Conservation (phyloP, 2,113 vertebrate species). For the Lepisosteus oculatus region DNA sequence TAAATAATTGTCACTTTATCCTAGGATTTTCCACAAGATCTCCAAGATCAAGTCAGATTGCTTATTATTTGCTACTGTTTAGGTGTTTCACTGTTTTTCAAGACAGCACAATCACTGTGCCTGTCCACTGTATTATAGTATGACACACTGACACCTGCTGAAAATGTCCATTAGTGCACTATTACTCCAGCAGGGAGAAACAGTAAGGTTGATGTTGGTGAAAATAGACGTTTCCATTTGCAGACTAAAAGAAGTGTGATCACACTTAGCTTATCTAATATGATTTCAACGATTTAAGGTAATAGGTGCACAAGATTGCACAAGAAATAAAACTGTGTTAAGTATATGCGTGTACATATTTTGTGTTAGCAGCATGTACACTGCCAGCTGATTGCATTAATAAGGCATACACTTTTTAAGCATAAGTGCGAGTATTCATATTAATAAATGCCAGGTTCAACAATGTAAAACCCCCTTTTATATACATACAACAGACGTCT, state of each 20-base stretch:
- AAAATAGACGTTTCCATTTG: background rate
- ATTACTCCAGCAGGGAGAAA: background rate
- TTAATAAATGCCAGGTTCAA: background rate
- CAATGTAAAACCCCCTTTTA: background rate
- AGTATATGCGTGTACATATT: background rate
- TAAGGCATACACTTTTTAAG: slow-evolving; percentile 4
- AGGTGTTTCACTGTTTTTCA: no score
- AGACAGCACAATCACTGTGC: no score
- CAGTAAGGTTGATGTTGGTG: background rate
- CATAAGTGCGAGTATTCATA: background rate
- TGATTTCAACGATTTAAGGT: background rate
- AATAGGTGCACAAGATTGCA: background rate
- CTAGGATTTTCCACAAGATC: no score
- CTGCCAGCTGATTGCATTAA: background rate
- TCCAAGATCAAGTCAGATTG: background rate
- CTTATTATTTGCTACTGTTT: background rate
- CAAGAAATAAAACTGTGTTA: slow-evolving; percentile 2
- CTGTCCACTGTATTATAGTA: background rate
- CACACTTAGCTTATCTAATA: slow-evolving; percentile 9
- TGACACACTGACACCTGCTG: background rate
- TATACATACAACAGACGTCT: background rate
- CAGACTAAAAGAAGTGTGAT: background rate
- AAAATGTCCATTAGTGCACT: background rate
- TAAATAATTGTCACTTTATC: no score
- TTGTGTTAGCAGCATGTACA: background rate